Base-by-base conservation (phyloP, 2,888 invertebrate species). In the Dendrolimus houi region DNA sequence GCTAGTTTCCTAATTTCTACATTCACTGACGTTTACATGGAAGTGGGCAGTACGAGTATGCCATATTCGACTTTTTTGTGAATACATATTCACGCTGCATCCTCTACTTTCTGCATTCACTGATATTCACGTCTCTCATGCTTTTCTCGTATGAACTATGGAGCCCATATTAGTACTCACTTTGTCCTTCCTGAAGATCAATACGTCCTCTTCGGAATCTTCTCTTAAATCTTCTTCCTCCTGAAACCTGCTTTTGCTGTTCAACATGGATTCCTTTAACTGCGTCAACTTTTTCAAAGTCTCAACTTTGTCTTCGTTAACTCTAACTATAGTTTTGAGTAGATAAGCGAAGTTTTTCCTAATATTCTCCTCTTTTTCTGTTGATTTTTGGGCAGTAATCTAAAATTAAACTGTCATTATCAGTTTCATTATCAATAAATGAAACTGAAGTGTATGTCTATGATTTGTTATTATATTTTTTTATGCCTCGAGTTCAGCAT, bases 281-380 rank as follows among this genome's bases (percentile, higher is more conserved):
- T 63, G 56, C 0, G 66, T 59, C 0, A 77, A 57, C 41, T 66
- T 73, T 8, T 70, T 71, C 29, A 83, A 57, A 0, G 69, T 64
- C 0, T 65, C 59, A 10, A 80, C 55, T 42, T 78, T 65, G n/a
- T 72, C 64, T 56, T 75, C 71, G 54, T 81, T 82, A 0, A 73
- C 57, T 8, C 64, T 64, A 1, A 79, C 62, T 2, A 82, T 62
- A 0, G 72, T 64, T 12, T 71, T 65, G 1, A 81, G 66, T 2
- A 81, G 65, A 10, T 65, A 60, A 3, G 66, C 64, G 29, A 70
- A 74, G 2, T 59, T 52, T 12, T 54, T 56, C 54, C 57, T 63
- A 57, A 59, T 64, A 59, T 52, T 57, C 54, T n/a, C 54, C 1
- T 41, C 29, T 29, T 29, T 29, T 29, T 29, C 29, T 29, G 29